Evolutionary conservation across 2,113 vertebrate species (phyloP).

Genomic region (Phyllostomus discolor): DNA sequence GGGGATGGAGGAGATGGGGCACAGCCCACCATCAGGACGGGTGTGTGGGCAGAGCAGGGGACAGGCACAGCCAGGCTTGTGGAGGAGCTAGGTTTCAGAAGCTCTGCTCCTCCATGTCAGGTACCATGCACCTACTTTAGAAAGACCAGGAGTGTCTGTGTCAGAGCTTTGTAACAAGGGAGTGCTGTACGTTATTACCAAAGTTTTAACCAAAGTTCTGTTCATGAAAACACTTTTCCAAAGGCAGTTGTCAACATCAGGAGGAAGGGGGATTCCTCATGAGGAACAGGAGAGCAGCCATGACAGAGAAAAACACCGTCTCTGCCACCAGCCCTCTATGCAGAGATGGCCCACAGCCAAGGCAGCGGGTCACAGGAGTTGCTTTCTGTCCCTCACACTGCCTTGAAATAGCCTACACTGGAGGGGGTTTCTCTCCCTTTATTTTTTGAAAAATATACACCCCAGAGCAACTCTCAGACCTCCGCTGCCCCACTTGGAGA

Average conservation of each 20-base stretch:
- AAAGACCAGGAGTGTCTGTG: fast-evolving
- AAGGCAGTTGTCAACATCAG: neutral
- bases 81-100: neutral
- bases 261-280: neutral
- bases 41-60: neutral
- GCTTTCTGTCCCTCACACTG: neutral
- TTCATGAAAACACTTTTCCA: neutral
- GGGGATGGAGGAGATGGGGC: neutral
- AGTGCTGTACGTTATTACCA: neutral
- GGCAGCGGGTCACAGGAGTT: neutral
- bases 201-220: neutral
- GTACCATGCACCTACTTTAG: neutral
- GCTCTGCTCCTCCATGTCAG: neutral
- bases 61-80: neutral
- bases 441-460: neutral
- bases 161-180: neutral
- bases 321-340: neutral
- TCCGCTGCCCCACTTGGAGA: neutral
- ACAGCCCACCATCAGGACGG: neutral
- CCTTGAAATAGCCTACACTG: neutral
- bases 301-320: neutral
- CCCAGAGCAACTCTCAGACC: neutral
- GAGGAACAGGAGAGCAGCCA: neutral
- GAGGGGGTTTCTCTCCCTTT: neutral
- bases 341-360: neutral